phyloP scores from a whole-genome alignment of 2,113 vertebrate genomes.

The Pteronura brasiliensis region DNA sequence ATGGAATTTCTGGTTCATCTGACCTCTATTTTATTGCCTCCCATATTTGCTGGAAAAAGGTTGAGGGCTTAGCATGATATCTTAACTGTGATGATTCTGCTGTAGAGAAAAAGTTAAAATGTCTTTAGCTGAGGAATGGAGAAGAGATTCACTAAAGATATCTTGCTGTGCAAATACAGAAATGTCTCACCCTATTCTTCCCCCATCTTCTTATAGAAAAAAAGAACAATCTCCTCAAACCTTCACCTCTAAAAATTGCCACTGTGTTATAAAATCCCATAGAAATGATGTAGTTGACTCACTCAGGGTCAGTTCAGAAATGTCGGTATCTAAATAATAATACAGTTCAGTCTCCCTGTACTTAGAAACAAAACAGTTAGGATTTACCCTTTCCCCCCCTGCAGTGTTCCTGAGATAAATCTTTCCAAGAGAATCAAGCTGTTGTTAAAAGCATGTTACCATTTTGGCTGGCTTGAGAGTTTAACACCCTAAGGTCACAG shows the following conservation, averaged over 20 bases:
- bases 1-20: background rate
- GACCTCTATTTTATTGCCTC: background rate
- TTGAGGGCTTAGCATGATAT: background rate
- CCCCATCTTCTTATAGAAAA: background rate
- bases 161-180: background rate
- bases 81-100: background rate
- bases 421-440: background rate
- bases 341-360: background rate
- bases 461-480: background rate
- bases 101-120: background rate
- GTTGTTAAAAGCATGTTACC: background rate
- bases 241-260: background rate
- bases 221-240: background rate
- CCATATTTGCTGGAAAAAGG: background rate
- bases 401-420: background rate
- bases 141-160: constrained; percentile 16
- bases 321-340: background rate
- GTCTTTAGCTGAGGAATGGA: background rate
- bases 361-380: background rate
- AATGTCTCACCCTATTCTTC: background rate
- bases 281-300: background rate
- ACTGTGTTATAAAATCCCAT: background rate
- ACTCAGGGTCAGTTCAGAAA: background rate
- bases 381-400: background rate
- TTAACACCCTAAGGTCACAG: background rate